Percentiles rank a stretch among this genome's conserved stretches.
These are phyloP conservation scores for Aplocera efformata DNA, from an alignment of 2,888 invertebrate genomes.

Conservation along the genomic window DNA sequence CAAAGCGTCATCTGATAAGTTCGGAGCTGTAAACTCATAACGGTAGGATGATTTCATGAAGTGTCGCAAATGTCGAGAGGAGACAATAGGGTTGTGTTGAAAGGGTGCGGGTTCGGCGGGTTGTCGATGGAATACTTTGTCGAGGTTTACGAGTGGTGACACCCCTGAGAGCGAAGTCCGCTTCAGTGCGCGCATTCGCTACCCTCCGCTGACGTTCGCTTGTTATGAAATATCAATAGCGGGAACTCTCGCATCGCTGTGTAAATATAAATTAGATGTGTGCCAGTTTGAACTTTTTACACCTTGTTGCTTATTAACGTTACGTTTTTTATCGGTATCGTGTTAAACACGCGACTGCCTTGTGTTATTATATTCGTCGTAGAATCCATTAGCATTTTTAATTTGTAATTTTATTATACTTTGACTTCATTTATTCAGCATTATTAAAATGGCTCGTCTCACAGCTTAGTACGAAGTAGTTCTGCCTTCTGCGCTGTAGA, in stretches of 20 bases:
- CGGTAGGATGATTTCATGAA: constrained; percentile 66
- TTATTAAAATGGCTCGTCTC: too few relatives aligned
- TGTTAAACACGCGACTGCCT: constrained; percentile 14
- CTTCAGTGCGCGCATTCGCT: constrained; percentile 44
- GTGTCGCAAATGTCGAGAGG: constrained; percentile 62
- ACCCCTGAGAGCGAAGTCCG: constrained; percentile 47
- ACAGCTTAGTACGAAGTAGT: too few relatives aligned
- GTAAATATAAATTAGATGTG: constrained; percentile 24
- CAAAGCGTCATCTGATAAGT: constrained; percentile 34
- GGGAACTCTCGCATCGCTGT: constrained; percentile 35
- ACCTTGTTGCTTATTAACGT: constrained; percentile 18
- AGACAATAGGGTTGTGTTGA: constrained; percentile 65
- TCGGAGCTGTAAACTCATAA: constrained; percentile 56
- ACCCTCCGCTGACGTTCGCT: constrained; percentile 51
- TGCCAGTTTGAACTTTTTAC: constrained; percentile 18
- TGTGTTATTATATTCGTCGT: constrained; percentile 14
- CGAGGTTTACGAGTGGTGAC: constrained; percentile 66
- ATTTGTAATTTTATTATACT: too few relatives aligned
- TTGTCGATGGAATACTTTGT: constrained; percentile 72
- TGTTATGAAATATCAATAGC: constrained; percentile 66
- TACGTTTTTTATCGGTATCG: constrained; percentile 15
- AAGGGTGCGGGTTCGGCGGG: constrained; percentile 46
- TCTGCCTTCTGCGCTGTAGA: too few relatives aligned
- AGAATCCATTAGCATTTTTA: constrained; percentile 11
- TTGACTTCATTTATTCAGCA: too few relatives aligned